Evolutionary conservation across 2,888 invertebrate genomes (phyloP), one percentile per base, ranked within the genome.

Genomic region (Clepsis dumicolana): DNA sequence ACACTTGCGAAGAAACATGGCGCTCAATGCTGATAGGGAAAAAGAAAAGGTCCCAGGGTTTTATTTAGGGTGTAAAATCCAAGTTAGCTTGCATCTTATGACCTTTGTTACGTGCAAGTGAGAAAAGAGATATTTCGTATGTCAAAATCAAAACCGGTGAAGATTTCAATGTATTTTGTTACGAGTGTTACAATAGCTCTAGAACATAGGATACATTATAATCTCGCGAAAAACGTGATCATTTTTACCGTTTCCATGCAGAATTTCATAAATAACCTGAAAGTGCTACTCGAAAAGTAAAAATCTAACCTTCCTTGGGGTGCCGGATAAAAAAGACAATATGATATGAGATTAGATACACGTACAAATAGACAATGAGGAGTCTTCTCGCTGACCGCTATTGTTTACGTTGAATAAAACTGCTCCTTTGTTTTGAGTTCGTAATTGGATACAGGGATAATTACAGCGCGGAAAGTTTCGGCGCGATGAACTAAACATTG

Each of bases 401-500:
- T 38, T 57, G 57, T 57, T 25, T 57, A 38, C 16, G 24, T 41
- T 41, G 52, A 38, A 24, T 10, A 41, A 59, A 38, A 59, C 25
- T 24, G 10, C 59, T 35, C 56, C 56, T 54, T 54, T 54, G 56
- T 56, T 56, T 56, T 16, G 25, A 35, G 57, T 38, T 54, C 41
- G 60, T 60, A 41, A 53, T 52, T 65, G 59, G 59, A 65, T 65
- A 65, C 52, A 41, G 18, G 48, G 59, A 59, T 65, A 64, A 64
- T 56, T 27, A 61, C 32, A 21, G 16, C 50, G 27, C 25, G n/a
- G 48, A 59, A 64, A 60, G 50, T 53, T 65, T 50, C 27, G 3
- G 41, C 21, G 7, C 25, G 16, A 35, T 16, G n/a, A 32, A 56
- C 48, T 7, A 44, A 41, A 35, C 50, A 27, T 50, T 48, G 27